Evolutionary conservation across 2,888 invertebrate genomes (phyloP).

Genomic region (Drosophila multiciliata): DNA sequence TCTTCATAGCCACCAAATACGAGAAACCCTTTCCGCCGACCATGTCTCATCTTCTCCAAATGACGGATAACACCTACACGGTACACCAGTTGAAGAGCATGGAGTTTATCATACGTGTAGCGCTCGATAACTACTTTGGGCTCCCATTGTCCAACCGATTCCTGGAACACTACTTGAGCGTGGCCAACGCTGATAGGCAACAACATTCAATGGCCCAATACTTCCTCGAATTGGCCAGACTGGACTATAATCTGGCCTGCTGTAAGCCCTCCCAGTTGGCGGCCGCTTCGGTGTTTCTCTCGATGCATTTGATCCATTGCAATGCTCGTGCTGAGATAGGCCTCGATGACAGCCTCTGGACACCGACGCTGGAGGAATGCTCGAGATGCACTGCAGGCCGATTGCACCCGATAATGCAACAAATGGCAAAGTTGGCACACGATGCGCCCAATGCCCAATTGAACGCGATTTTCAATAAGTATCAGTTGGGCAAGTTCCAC

Average conservation of each 20-base stretch:
- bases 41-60: conserved; percentile 94
- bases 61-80: conserved; percentile 94
- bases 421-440: conserved; percentile 89
- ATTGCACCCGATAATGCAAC: conserved; percentile 88
- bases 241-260: conserved; percentile 92
- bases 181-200: conserved; percentile 87
- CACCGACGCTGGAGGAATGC: conserved; percentile 90
- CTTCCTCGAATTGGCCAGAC: conserved; percentile 92
- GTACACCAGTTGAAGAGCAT: conserved; percentile 92
- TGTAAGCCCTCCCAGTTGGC: conserved; percentile 91
- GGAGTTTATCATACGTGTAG: conserved; percentile 91
- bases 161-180: conserved; percentile 90
- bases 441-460: conserved; percentile 90
- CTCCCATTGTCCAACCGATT: conserved; percentile 95
- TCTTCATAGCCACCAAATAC: conserved; percentile 96
- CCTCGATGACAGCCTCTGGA: conserved; percentile 87
- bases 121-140: conserved; percentile 92
- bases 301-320: conserved; percentile 81
- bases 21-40: conserved; percentile 97
- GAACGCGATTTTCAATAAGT: conserved; percentile 90
- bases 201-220: conserved; percentile 95
- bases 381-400: conserved; percentile 90
- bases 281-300: conserved; percentile 82
- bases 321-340: conserved; percentile 69
- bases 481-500: conserved; percentile 86